Evolutionary conservation across 2,888 invertebrate species (phyloP).

Genomic region (Dynastes maya): DNA sequence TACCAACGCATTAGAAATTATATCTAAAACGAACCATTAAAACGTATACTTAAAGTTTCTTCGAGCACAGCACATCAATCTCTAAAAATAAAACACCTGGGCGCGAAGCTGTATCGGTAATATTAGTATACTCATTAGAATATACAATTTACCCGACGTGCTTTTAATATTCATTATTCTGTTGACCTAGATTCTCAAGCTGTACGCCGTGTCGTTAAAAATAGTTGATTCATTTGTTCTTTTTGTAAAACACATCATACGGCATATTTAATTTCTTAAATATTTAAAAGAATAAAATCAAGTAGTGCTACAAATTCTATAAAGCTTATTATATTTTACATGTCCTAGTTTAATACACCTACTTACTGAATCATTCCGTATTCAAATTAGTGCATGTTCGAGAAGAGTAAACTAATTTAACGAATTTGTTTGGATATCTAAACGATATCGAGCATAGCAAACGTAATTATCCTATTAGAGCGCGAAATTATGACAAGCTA

Average conservation of each 20-base stretch:
- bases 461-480: constrained; percentile 25
- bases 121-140: constrained; percentile 19
- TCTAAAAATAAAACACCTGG: constrained; percentile 9
- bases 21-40: too few species aligned
- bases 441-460: constrained; percentile 19
- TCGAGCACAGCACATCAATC: background rate
- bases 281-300: too few species aligned
- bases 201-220: background rate
- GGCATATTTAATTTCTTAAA: too few species aligned
- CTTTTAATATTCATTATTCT: constrained; percentile 30
- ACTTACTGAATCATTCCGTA: background rate
- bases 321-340: too few species aligned
- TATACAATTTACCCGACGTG: constrained; percentile 14
- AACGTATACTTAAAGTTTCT: too few species aligned
- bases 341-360: background rate
- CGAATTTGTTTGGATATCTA: constrained; percentile 4
- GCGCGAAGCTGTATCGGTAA: background rate
- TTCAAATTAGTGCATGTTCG: background rate
- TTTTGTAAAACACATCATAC: too few species aligned
- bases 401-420: background rate
- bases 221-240: background rate
- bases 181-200: constrained; percentile 21
- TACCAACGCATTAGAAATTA: too few species aligned
- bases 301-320: too few species aligned
- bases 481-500: background rate